Evolutionary conservation across 2,888 invertebrate species (phyloP).

Genomic region (Trissonchulus latispiculum): DNA sequence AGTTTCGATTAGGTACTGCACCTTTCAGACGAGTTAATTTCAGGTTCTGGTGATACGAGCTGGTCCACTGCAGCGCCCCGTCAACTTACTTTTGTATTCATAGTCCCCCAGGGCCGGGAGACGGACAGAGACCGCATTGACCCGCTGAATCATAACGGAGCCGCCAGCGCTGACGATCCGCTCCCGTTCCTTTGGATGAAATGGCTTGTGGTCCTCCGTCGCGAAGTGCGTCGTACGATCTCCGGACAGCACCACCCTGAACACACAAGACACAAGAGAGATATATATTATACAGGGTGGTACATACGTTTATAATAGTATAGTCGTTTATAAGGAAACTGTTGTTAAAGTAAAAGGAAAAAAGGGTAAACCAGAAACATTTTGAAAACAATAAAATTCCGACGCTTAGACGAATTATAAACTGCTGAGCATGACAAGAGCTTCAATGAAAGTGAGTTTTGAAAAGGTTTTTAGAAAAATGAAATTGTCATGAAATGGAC

Average conservation of each 20-base stretch:
- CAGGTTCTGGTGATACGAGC: constrained; percentile 94
- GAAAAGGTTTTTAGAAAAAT: too few species aligned
- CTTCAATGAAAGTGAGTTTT: too few species aligned
- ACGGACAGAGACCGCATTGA: constrained; percentile 92
- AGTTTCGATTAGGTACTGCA: neutral
- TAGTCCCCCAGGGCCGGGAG: constrained; percentile 90
- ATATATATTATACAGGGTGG: too few species aligned
- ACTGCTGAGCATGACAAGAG: too few species aligned
- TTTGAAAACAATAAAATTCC: too few species aligned
- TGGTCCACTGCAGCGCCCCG: constrained; percentile 80
- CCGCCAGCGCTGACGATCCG: constrained; percentile 91
- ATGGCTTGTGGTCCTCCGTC: constrained; percentile 91
- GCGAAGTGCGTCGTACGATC: constrained; percentile 70
- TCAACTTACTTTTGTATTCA: constrained; percentile 65
- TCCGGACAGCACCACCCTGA: constrained; percentile 73
- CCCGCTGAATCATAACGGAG: constrained; percentile 79
- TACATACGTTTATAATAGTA: too few species aligned
- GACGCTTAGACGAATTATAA: too few species aligned
- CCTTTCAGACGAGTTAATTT: constrained; percentile 68
- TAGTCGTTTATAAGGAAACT: too few species aligned
- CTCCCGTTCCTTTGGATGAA: constrained; percentile 75
- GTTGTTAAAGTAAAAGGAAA: too few species aligned
- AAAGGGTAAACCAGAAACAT: too few species aligned
- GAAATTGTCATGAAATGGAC: too few species aligned
- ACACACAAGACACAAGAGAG: too few species aligned